Base-by-base conservation (phyloP, 2,888 invertebrate genomes). In the Calephelis perditalis region DNA sequence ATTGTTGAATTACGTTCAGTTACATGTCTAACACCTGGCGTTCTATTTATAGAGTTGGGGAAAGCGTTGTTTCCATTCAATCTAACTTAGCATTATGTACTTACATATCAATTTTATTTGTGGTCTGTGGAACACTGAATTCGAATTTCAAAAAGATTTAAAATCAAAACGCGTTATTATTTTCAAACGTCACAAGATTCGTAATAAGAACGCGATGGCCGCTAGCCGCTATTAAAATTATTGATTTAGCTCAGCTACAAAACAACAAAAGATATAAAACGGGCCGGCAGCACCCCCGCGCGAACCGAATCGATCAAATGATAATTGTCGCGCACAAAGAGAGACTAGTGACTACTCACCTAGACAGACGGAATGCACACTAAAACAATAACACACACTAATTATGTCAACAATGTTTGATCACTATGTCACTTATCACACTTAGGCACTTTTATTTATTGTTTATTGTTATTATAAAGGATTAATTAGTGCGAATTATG, bases 281-380 rank as follows among this genome's bases (percentile, higher is more conserved):
- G 81, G 79, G 75, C 82, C 78, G 79, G 77, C 78, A 78, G 82
- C 84, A 79, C 87, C 85, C 86, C 84, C 87, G 84, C 86, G 82
- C 86, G 70, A 78, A 73, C 78, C 79, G 86, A 88, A 89, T 89
- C 89, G 89, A 89, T 88, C 75, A 74, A 86, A 87, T 87, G 88
- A 90, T 90, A 89, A 90, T 89, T 90, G 90, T 90, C 88, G 85
- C 86, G 84, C 88, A 89, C 88, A 88, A 87, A 86, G 84, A 85
- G 81, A 86, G 84, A 85, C 81, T 81, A 78, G 74, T 79, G 79
- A 82, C 82, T 83, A 87, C 88, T 87, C 85, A 86, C 85, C 87
- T 86, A 86, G 82, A 80, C 83, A 81, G 75, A 77, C 73, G 80
- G 80, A 85, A 84, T 85, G 84, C 84, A 86, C 83, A 85, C 81